Evolutionary conservation across 35 echinoderm and acorn worm genomes (phyloP).

Genomic region (Ophiothrix spiculata): DNA sequence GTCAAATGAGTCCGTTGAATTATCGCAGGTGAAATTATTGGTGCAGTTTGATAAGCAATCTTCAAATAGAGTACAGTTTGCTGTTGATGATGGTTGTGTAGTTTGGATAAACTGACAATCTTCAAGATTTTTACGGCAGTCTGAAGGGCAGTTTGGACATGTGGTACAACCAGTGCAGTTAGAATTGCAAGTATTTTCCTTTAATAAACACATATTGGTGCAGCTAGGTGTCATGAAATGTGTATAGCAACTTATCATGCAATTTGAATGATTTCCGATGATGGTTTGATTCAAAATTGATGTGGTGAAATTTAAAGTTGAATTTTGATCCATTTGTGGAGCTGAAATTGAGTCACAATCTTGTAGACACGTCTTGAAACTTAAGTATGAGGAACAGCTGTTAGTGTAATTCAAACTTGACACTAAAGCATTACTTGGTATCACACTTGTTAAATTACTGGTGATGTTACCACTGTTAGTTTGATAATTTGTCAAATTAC

Average conservation of each 20-base stretch:
- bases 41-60: neutral
- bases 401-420: no score
- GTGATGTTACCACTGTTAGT: no score
- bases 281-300: neutral
- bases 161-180: constrained; percentile 33
- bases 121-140: neutral
- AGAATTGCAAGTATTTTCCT: neutral
- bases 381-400: neutral
- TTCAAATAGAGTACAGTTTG: neutral
- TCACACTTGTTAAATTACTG: no score
- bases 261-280: neutral
- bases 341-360: neutral
- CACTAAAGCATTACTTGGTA: no score
- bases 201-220: neutral
- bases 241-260: neutral
- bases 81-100: neutral
- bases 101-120: neutral
- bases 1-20: neutral
- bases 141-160: constrained; percentile 12
- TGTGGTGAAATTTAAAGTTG: neutral
- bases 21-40: no score
- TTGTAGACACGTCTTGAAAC: neutral
- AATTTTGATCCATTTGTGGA: neutral
- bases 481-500: no score
- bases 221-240: neutral